These are phyloP conservation scores for Drosophila affinis DNA, from an alignment of 2,888 invertebrate genomes.

Conservation along the genomic window DNA sequence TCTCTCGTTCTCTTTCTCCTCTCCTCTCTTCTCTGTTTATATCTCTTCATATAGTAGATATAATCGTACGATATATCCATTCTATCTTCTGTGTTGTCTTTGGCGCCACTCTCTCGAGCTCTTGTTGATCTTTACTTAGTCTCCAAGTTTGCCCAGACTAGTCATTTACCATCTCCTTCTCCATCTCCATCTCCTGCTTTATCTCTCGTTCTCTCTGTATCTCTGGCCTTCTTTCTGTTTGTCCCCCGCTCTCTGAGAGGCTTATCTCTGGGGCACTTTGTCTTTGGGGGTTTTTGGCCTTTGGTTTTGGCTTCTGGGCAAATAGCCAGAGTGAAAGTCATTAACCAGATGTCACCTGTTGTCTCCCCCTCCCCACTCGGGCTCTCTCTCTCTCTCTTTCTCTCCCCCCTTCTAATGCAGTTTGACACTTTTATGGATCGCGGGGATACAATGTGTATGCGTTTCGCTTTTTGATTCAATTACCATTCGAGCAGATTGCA, in stretches of 20 bases:
- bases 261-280: background rate
- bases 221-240: slow-evolving; percentile 4
- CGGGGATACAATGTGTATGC: slow-evolving; percentile 24
- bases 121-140: slow-evolving; percentile 40
- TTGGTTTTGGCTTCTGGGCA: background rate
- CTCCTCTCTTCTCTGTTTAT: background rate
- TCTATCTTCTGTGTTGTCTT: slow-evolving; percentile 1
- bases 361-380: background rate
- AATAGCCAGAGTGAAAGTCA: slow-evolving; percentile 27
- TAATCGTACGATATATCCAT: background rate
- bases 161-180: slow-evolving; percentile 7
- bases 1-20: background rate
- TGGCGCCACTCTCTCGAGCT: slow-evolving; percentile 24
- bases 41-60: background rate
- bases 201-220: slow-evolving; percentile 2
- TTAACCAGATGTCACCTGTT: slow-evolving; percentile 17
- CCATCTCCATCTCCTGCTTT: background rate
- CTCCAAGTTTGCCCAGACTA: slow-evolving; percentile 22
- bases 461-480: slow-evolving; percentile 11
- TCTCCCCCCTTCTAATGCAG: slow-evolving; percentile 10
- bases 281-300: background rate
- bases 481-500: slow-evolving; percentile 15
- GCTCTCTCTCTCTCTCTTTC: slow-evolving; percentile 9
- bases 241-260: background rate
- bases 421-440: slow-evolving; percentile 27